phyloP scores from a whole-genome alignment of 2,888 invertebrate species.

The Limnephilus marmoratus region DNA sequence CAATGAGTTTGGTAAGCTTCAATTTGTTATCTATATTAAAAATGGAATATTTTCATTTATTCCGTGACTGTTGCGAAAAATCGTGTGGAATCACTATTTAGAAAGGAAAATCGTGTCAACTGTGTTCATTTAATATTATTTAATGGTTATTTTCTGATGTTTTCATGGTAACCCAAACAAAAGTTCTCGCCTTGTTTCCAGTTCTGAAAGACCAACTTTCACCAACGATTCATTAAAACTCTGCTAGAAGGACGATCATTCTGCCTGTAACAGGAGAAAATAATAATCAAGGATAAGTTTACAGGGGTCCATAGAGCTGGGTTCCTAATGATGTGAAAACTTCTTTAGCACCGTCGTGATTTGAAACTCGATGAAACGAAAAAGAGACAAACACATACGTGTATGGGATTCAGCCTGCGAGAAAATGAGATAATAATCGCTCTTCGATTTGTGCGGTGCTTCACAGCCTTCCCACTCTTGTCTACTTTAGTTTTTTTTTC shows the following conservation, averaged over 20 bases:
- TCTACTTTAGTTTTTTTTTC: no score
- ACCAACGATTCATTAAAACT: constrained; percentile 14
- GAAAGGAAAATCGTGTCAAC: background rate
- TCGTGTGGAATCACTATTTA: background rate
- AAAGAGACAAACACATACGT: no score
- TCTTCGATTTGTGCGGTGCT: no score
- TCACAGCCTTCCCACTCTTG: no score
- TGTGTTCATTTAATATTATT: background rate
- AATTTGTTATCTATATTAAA: no score
- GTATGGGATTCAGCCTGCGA: no score
- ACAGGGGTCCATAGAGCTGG: background rate
- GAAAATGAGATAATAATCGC: no score
- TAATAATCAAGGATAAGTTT: background rate
- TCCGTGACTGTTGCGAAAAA: background rate
- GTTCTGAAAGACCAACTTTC: background rate
- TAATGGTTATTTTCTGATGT: background rate
- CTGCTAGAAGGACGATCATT: background rate
- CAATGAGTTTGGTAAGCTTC: no score
- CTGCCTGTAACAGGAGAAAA: background rate
- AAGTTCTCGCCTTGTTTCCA: background rate
- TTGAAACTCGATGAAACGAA: no score
- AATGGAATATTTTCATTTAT: no score
- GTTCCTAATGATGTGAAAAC: background rate
- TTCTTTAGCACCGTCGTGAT: no score
- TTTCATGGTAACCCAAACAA: background rate